phyloP scores from a whole-genome alignment of 2,888 invertebrate species.

The Temnothorax unifasciatus region DNA sequence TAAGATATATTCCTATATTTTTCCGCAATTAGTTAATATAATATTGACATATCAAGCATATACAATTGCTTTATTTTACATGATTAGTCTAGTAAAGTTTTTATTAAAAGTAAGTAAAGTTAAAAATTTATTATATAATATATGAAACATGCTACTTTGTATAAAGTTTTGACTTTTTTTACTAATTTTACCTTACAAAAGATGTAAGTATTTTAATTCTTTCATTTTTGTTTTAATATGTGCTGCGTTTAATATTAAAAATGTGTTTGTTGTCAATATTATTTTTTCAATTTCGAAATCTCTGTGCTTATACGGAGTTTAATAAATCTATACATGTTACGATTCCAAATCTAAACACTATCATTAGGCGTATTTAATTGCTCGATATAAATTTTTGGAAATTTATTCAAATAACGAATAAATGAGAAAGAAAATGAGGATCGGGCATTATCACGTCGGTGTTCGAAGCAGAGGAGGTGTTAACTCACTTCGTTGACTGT shows the following conservation, averaged over 20 bases:
- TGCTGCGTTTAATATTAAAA: not conserved
- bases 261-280: not conserved
- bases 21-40: not conserved
- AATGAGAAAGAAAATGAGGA: not conserved
- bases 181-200: not conserved
- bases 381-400: not conserved
- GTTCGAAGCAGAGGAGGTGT: not conserved
- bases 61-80: not conserved
- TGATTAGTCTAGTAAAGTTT: no score
- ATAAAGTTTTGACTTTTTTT: not conserved
- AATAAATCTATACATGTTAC: not conserved
- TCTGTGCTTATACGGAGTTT: not conserved
- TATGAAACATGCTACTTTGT: not conserved
- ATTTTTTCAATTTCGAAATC: not conserved
- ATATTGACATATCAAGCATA: not conserved
- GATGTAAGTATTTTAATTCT: not conserved
- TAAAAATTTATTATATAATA: not conserved
- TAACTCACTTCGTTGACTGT: constrained; percentile 19
- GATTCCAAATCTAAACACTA: not conserved
- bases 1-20: not conserved
- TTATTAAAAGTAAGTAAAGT: not conserved
- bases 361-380: not conserved
- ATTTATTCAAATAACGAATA: not conserved
- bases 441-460: not conserved
- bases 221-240: not conserved